Conservation (phyloP, 2,113 vertebrate genomes). For the Myrmecobius fasciatus region DNA sequence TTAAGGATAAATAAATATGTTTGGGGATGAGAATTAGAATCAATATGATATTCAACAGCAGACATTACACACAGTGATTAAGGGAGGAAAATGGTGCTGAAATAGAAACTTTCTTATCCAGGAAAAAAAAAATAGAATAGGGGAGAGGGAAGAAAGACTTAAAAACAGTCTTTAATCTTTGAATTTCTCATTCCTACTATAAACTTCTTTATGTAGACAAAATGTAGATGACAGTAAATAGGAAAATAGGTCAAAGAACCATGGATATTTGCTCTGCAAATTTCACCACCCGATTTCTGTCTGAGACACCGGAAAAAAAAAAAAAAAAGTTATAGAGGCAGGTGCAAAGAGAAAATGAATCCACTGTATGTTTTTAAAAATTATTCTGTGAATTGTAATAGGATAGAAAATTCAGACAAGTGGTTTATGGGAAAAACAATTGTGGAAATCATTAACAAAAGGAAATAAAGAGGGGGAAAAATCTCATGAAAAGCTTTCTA, state of each 20-base stretch:
- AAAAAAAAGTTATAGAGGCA: background rate
- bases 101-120: background rate
- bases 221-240: background rate
- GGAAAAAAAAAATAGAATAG: background rate
- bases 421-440: background rate
- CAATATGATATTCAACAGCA: background rate
- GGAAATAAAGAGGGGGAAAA: background rate
- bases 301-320: background rate
- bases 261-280: background rate
- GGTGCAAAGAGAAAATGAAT: background rate
- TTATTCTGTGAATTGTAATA: background rate
- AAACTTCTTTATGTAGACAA: background rate
- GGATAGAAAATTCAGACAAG: background rate
- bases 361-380: background rate
- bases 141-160: background rate
- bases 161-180: background rate
- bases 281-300: background rate
- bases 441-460: slow-evolving; percentile 12
- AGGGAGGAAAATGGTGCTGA: background rate
- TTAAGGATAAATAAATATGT: background rate
- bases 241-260: background rate
- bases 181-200: background rate
- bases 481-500: background rate
- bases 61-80: background rate
- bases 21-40: background rate